Conservation (phyloP, 2,113 vertebrate genomes). For the Hymenochirus boettgeri region DNA sequence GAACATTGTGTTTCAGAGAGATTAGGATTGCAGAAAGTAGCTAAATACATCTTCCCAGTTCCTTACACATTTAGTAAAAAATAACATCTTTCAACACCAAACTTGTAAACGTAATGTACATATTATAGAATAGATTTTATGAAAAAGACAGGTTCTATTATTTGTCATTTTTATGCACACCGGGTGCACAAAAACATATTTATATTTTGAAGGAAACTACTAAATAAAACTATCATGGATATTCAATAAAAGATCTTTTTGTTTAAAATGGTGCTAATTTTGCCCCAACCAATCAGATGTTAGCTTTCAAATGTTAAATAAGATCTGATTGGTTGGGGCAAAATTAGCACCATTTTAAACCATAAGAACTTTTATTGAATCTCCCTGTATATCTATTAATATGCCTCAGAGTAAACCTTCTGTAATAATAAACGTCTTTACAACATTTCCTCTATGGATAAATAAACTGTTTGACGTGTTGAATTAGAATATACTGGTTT, state of each 20-base stretch:
- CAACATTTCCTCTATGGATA: constrained; percentile 17
- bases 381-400: too few relatives aligned
- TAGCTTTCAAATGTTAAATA: too few relatives aligned
- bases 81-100: constrained; percentile 37
- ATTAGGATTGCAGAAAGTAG: constrained; percentile 13
- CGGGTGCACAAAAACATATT: constrained; percentile 67
- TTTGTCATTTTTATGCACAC: constrained; percentile 58
- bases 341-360: too few relatives aligned
- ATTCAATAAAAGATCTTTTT: too few relatives aligned
- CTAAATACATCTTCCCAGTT: background rate
- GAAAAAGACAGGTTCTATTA: constrained; percentile 44
- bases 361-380: too few relatives aligned
- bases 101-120: constrained; percentile 41
- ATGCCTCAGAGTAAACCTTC: background rate
- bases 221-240: constrained; percentile 42
- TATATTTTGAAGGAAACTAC: constrained; percentile 40
- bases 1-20: constrained; percentile 27
- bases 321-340: too few relatives aligned
- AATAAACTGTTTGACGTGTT: background rate
- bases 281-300: too few relatives aligned
- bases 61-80: constrained; percentile 21
- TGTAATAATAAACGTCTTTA: too few relatives aligned
- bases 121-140: constrained; percentile 35
- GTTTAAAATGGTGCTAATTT: too few relatives aligned
- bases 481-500: too few relatives aligned